Conservation (phyloP, 2,113 vertebrate genomes). For the Bombycilla garrulus region DNA sequence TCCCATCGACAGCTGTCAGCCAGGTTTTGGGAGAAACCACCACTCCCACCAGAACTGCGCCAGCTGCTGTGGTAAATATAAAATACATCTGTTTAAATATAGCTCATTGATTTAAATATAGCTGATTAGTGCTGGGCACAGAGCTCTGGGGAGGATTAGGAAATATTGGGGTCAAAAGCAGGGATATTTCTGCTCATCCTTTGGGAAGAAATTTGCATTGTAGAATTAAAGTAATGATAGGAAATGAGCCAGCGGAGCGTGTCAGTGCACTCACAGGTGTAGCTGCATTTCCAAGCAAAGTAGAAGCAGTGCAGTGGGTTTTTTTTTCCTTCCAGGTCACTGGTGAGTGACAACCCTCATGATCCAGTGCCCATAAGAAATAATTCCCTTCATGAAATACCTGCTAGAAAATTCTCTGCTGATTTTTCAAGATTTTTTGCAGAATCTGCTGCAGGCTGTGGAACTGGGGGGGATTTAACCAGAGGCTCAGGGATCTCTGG, state of each 20-base stretch:
- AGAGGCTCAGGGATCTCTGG: neutral
- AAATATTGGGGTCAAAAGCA: neutral
- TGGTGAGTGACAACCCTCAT: neutral
- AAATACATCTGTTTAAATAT: neutral
- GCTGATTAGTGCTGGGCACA: neutral
- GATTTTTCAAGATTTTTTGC: neutral
- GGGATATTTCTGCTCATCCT: neutral
- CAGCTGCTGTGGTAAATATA: slow-evolving; percentile 74
- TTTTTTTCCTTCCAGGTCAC: neutral
- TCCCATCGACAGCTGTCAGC: slow-evolving; percentile 68
- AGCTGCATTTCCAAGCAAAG: neutral
- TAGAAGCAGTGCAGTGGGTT: neutral
- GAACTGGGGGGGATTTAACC: accelerated
- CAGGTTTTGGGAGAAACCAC: slow-evolving; percentile 76
- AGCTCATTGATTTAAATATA: neutral
- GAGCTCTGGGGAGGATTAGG: neutral
- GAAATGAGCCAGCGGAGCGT: neutral
- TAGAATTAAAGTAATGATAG: neutral
- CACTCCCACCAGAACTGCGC: slow-evolving; percentile 63
- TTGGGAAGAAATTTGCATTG: neutral
- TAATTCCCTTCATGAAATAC: neutral
- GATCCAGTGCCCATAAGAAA: neutral
- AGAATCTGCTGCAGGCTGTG: neutral
- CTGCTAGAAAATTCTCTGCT: neutral
- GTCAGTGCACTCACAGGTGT: neutral